These are phyloP conservation scores for Ceratina calcarata DNA, from an alignment of 1,140 invertebrate genomes.

Conservation along the genomic window DNA sequence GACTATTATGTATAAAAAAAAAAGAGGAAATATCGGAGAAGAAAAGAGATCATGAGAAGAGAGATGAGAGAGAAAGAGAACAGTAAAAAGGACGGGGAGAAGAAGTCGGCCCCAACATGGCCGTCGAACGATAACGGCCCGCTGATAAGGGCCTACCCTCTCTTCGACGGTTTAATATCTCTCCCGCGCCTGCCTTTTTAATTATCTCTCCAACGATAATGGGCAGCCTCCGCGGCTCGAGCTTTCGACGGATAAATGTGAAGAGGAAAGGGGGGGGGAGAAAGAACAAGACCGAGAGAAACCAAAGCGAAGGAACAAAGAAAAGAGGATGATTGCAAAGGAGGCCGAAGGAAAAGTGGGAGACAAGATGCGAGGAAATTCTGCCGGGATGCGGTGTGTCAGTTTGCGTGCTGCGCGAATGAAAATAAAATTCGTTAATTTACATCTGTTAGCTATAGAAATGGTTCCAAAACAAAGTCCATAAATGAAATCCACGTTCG, in stretches of 20 bases:
- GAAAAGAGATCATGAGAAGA: neutral
- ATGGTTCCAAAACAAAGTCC: too few species aligned
- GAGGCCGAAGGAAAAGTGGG: neutral
- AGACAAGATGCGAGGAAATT: constrained; percentile 27
- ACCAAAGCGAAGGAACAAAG: constrained; percentile 10
- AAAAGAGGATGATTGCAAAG: neutral
- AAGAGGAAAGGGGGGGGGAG: constrained; percentile 51
- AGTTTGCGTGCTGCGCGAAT: neutral
- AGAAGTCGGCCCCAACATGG: constrained; percentile 56
- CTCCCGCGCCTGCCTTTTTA: constrained; percentile 72
- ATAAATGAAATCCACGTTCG: too few species aligned
- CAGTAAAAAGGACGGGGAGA: neutral
- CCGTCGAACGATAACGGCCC: constrained; percentile 59
- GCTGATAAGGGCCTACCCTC: constrained; percentile 68
- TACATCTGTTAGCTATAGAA: neutral
- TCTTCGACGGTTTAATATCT: constrained; percentile 73
- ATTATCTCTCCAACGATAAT: constrained; percentile 73
- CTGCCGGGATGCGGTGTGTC: constrained; percentile 40
- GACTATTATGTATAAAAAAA: neutral
- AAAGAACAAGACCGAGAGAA: constrained; percentile 14
- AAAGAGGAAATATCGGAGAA: neutral
- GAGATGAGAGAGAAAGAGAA: neutral
- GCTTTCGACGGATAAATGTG: constrained; percentile 68
- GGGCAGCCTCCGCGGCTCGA: constrained; percentile 61
- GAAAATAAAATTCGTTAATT: constrained; percentile 52